phyloP scores from a whole-genome alignment of 2,888 invertebrate genomes.

The Copidosoma aretas region DNA sequence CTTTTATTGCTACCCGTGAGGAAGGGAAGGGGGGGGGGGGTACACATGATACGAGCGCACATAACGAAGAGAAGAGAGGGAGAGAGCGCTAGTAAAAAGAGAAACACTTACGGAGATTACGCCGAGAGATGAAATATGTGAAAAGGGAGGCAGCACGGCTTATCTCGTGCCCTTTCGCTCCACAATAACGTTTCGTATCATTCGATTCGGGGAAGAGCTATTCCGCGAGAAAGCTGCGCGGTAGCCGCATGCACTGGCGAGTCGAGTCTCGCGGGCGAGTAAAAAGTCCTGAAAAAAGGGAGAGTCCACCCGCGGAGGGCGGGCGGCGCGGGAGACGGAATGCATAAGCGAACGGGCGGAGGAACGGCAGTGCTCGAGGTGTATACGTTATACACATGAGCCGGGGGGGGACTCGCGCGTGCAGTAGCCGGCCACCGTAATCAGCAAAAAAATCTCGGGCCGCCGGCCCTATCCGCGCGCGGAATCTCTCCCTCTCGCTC shows the following conservation, averaged over 20 bases:
- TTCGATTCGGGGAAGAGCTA: constrained; percentile 18
- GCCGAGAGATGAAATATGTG: constrained; percentile 4
- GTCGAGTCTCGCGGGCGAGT: constrained; percentile 5
- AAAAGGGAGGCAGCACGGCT: neutral
- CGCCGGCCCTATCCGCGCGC: constrained; percentile 20
- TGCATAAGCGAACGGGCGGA: neutral
- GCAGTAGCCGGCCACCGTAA: constrained; percentile 19
- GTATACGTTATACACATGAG: too few species aligned
- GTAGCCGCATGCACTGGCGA: constrained; percentile 4
- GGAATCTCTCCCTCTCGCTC: constrained; percentile 25
- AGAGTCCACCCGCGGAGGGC: neutral
- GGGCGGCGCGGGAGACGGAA: too few species aligned
- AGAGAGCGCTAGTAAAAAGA: neutral
- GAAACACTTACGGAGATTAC: neutral
- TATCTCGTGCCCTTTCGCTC: constrained; percentile 6
- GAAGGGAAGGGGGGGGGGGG: too few species aligned
- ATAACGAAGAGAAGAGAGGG: too few species aligned
- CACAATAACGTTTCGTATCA: constrained; percentile 22
- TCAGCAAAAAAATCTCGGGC: constrained; percentile 34
- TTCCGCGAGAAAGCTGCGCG: constrained; percentile 20
- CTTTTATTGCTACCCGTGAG: too few species aligned
- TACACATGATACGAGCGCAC: too few species aligned
- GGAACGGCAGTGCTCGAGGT: constrained; percentile 23
- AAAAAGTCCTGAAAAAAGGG: neutral
- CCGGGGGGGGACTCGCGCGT: constrained; percentile 14